Base-by-base conservation (phyloP, 2,113 vertebrate genomes). In the Lophura nycthemera region DNA sequence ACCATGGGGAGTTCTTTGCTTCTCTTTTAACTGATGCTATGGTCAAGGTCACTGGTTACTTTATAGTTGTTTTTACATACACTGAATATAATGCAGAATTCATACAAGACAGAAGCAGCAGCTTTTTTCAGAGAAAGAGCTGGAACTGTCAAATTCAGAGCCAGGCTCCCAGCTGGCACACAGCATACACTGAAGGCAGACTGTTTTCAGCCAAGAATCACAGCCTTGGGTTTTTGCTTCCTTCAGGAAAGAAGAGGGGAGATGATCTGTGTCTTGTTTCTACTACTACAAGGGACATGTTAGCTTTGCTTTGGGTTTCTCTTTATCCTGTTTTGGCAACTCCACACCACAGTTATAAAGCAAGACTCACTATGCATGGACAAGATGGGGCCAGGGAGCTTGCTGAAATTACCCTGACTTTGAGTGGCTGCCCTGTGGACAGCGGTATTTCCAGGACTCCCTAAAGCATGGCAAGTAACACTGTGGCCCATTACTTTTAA, bases 101-200 rank as follows among this genome's bases (percentile, higher is more conserved):
- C 4, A 6, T 43, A 38, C 6, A 22, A 29, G 30, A 60, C 30
- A 73, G 67, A 79, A 88, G 43, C 0, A 82, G n/a, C 10, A 45
- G 27, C 4, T 70, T 59, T 76, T 73, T 67, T 48, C 29, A 40
- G 38, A 54, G 42, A 40, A 13, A 45, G 30, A 54, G 65, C 43
- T 65, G 70, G 22, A 88, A 56, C 25, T 77, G 56, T 38, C 16
- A 38, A 85, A 57, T 47, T 70, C 13, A 17, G 15, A 42, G 59
- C 42, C 29, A 17, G 43, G 34, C 13, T 76, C 22, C n/a, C 71
- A 82, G 36, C 21, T 69, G 48, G 60, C 60, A 63, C 65, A 57
- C 29, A 56, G 21, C 3, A 0, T 43, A 25, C 0, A 1, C 4
- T 69, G n/a, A 66, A 61, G 16, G 20, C 60, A 12, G 38, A 32